These are phyloP conservation scores for Apis laboriosa DNA, from an alignment of 1,140 invertebrate genomes.

Conservation along the genomic window DNA sequence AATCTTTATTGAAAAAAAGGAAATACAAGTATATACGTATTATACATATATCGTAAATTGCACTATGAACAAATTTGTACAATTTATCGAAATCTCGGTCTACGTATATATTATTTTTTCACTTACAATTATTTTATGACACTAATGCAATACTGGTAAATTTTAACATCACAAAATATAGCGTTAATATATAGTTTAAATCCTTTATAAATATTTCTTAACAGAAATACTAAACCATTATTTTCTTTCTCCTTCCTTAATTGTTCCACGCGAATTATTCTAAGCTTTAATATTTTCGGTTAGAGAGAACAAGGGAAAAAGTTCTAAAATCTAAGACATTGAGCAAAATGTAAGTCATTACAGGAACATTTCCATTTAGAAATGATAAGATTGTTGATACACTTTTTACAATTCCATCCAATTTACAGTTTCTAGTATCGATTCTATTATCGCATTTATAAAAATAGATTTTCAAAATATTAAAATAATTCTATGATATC, in stretches of 20 bases:
- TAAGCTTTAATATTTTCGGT: neutral
- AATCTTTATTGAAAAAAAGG: constrained; percentile 8
- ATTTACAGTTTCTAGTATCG: too few species aligned
- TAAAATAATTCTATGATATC: neutral
- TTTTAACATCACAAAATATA: neutral
- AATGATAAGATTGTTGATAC: neutral
- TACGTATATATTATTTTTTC: neutral
- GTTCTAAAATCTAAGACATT: neutral
- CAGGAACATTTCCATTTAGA: neutral
- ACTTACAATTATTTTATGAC: neutral
- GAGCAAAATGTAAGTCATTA: neutral
- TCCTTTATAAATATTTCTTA: constrained; percentile 7
- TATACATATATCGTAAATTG: neutral
- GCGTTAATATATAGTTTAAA: neutral
- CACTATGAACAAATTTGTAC: neutral
- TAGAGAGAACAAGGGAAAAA: neutral
- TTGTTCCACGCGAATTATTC: neutral
- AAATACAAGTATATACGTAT: neutral
- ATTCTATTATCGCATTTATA: neutral
- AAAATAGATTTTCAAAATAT: neutral
- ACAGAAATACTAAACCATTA: neutral
- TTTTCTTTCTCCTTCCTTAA: too few species aligned
- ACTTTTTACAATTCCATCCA: too few species aligned
- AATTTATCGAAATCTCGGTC: neutral
- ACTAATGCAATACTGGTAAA: neutral